Evolutionary conservation across 1,140 invertebrate genomes (phyloP), one percentile per base, ranked within the genome.

Genomic region (Drosophila baimaii): DNA sequence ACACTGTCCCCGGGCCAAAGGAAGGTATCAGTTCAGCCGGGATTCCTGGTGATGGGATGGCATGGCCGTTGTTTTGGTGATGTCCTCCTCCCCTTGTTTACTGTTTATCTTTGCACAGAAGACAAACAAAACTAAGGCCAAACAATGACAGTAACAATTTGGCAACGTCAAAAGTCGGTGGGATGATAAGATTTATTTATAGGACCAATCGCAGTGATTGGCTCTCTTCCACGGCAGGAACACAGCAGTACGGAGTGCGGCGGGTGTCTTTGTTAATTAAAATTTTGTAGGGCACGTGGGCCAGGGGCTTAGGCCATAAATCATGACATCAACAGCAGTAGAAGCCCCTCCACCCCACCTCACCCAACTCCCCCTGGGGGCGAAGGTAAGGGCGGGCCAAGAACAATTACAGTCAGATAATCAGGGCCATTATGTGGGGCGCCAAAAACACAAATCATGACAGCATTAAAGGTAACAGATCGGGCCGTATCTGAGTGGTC

Each of bases 241-340:
- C n/a, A 12, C 23, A 13, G 19, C 10, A 3, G 19, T 9, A 3
- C 17, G 6, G 23, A 33, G 13, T 19, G n/a, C n/a, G 51, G 5
- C 7, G 69, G 31, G 41, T 69, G 72, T 62, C 61, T 66, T 58
- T 71, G 72, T 79, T 86, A 88, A 86, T 86, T 86, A 86, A 86
- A 88, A 86, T 88, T 88, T 83, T 86, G 72, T 62, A 80, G 52
- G 74, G 58, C 83, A 70, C 84, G 83, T 73, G 84, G 57, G 43
- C 54, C 33, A 44, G 19, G 33, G 31, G 25, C 58, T 72, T 63
- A 13, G 43, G 73, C 29, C 41, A 86, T 86, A 89, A 86, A 86
- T 88, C 83, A 86, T 86, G 83, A 88, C 84, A 88, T 89, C 76
- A 89, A 62, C 84, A 88, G 83, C 54, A 59, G 52, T 35, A 29